Conservation (phyloP, 2,888 invertebrate genomes). For the Eretmocerus hayati region DNA sequence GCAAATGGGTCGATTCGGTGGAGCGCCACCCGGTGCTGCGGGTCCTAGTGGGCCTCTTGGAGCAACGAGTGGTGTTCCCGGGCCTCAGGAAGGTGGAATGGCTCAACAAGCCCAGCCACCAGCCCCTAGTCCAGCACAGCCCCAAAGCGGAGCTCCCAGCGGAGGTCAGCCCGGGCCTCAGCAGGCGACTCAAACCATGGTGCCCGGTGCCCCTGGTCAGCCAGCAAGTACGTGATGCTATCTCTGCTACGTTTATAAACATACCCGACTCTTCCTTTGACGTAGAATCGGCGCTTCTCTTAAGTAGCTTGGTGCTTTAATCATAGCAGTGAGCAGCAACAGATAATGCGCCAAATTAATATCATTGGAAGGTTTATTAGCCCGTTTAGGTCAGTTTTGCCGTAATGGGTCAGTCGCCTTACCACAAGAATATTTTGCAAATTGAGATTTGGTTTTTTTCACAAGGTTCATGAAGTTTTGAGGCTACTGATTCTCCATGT, state of each 20-base stretch:
- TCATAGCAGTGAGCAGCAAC: not conserved
- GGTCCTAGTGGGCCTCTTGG: constrained; percentile 53
- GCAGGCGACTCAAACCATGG: constrained; percentile 52
- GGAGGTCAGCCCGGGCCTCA: constrained; percentile 55
- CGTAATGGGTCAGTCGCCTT: constrained; percentile 4
- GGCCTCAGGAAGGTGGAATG: constrained; percentile 59
- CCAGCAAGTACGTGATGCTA: constrained; percentile 33
- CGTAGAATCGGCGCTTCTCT: not conserved
- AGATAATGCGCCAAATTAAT: constrained; percentile 4
- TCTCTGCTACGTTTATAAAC: no score
- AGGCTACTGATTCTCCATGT: no score
- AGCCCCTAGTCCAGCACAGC: constrained; percentile 70
- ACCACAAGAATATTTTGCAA: no score
- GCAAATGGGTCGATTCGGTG: constrained; percentile 43
- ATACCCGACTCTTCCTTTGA: not conserved
- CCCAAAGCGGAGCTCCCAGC: constrained; percentile 65
- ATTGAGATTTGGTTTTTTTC: no score
- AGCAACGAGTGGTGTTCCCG: constrained; percentile 45
- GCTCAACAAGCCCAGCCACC: constrained; percentile 70
- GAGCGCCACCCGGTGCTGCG: constrained; percentile 40
- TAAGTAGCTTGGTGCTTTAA: not conserved
- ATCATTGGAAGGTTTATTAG: constrained; percentile 8
- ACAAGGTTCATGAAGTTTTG: no score
- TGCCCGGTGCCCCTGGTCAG: constrained; percentile 40
- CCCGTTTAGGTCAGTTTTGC: not conserved